phyloP scores from a whole-genome alignment of 2,888 invertebrate genomes.

The Chymomyza caudatula region DNA sequence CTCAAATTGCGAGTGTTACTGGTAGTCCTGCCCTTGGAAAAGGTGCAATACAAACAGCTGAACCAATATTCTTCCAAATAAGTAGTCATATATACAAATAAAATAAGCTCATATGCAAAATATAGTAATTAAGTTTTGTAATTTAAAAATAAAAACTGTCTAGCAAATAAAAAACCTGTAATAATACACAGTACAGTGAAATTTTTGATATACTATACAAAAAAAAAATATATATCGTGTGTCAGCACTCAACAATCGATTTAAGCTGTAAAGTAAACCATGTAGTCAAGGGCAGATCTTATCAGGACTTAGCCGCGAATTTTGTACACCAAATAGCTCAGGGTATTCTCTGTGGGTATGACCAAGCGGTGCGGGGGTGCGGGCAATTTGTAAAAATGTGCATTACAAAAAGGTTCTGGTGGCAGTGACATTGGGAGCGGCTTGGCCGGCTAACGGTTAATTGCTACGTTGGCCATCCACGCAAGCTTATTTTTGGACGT shows the following conservation, averaged over 20 bases:
- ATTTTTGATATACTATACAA: not conserved
- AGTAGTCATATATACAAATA: not conserved
- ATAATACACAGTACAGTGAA: not conserved
- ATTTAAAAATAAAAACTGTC: not conserved
- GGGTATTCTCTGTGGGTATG: not conserved
- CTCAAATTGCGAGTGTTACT: not conserved
- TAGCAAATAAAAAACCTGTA: not conserved
- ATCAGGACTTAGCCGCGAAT: slow-evolving; percentile 40
- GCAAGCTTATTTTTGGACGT: not conserved
- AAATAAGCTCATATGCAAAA: not conserved
- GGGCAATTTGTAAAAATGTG: not conserved
- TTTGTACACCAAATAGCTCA: slow-evolving; percentile 4
- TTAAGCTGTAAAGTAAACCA: slow-evolving; percentile 27
- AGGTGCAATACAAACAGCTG: not conserved
- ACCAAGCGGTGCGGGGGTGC: not conserved
- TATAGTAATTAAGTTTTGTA: not conserved
- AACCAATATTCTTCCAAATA: not conserved
- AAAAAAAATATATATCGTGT: slow-evolving; percentile 4
- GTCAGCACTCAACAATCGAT: slow-evolving; percentile 42
- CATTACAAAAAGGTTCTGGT: not conserved
- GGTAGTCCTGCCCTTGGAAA: not conserved
- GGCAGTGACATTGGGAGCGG: slow-evolving; percentile 4
- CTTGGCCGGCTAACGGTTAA: not conserved
- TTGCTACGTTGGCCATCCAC: not conserved
- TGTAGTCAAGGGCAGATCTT: slow-evolving; percentile 50